Conservation (phyloP, 2,797 vertebrate species). For the Pterois miles region DNA sequence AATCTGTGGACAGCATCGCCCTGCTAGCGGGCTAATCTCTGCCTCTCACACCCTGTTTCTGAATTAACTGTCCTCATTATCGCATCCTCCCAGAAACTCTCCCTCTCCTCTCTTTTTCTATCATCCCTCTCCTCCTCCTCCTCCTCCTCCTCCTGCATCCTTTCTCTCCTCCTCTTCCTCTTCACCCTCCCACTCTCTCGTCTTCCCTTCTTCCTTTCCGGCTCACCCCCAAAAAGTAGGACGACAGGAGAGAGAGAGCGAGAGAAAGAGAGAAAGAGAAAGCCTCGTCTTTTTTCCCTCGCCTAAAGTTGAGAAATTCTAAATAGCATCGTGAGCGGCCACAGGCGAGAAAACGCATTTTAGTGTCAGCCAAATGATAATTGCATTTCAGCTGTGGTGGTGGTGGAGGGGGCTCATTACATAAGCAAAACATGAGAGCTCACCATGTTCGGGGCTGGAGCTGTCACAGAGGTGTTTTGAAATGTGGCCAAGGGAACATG, state of each 20-base stretch:
- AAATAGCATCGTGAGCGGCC: slow-evolving; percentile 73
- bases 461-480: slow-evolving; percentile 60
- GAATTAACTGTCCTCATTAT: slow-evolving; percentile 82
- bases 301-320: slow-evolving; percentile 71
- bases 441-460: slow-evolving; percentile 27
- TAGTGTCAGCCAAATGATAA: slow-evolving; percentile 73
- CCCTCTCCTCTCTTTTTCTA: slow-evolving; percentile 31
- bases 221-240: slow-evolving; percentile 66
- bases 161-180: slow-evolving; percentile 9
- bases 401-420: slow-evolving; percentile 58
- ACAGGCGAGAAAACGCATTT: slow-evolving; percentile 69
- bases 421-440: slow-evolving; percentile 68
- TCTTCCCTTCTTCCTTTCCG: slow-evolving; percentile 48
- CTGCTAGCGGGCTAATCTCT: slow-evolving; percentile 75
- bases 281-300: slow-evolving; percentile 5
- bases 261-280: not conserved
- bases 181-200: slow-evolving; percentile 12
- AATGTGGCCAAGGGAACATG: slow-evolving; percentile 47
- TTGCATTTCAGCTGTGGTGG: slow-evolving; percentile 59
- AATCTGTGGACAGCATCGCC: slow-evolving; percentile 77
- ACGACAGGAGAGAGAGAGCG: slow-evolving; percentile 34
- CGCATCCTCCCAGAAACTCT: slow-evolving; percentile 73
- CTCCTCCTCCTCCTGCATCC: not conserved
- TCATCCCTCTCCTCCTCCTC: slow-evolving; percentile 17
- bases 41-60: slow-evolving; percentile 75